phyloP scores from a whole-genome alignment of 1,140 invertebrate genomes.

The Drosophila sp. region DNA sequence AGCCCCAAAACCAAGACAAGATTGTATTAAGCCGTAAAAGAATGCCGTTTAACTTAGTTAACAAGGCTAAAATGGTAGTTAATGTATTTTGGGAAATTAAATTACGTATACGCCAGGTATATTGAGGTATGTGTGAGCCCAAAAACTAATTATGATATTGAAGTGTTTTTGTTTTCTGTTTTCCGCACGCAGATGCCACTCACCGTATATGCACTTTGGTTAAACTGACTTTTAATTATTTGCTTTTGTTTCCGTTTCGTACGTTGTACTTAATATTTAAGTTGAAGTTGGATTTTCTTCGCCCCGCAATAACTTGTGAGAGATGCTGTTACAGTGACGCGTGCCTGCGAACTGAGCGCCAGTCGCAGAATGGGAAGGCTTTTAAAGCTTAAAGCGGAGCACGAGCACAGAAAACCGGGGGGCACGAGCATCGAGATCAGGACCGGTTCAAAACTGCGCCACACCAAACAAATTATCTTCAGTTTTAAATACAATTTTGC shows the following conservation, averaged over 20 bases:
- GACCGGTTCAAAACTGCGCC: slow-evolving; percentile 61
- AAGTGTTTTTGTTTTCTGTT: slow-evolving; percentile 55
- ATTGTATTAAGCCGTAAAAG: too few species aligned
- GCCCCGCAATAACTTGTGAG: slow-evolving; percentile 7
- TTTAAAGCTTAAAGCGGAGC: slow-evolving; percentile 60
- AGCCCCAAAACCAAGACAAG: not conserved
- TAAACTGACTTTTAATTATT: slow-evolving; percentile 71
- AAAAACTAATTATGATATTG: slow-evolving; percentile 42
- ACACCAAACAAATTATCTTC: not conserved
- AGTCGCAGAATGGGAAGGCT: slow-evolving; percentile 46
- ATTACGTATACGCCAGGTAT: slow-evolving; percentile 50
- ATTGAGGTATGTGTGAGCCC: slow-evolving; percentile 18
- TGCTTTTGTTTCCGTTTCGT: slow-evolving; percentile 59
- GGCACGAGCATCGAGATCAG: slow-evolving; percentile 37
- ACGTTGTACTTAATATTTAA: slow-evolving; percentile 35
- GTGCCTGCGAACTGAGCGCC: slow-evolving; percentile 65
- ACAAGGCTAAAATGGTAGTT: slow-evolving; percentile 36
- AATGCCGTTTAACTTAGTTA: slow-evolving; percentile 6
- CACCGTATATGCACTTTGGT: slow-evolving; percentile 70
- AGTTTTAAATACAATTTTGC: not conserved
- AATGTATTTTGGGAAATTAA: not conserved
- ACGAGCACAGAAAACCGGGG: not conserved
- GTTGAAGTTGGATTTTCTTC: slow-evolving; percentile 7
- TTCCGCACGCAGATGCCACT: slow-evolving; percentile 37
- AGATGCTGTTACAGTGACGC: slow-evolving; percentile 48